These are phyloP conservation scores for Catagonus wagneri DNA, from an alignment of 2,113 vertebrate genomes.

Conservation along the genomic window DNA sequence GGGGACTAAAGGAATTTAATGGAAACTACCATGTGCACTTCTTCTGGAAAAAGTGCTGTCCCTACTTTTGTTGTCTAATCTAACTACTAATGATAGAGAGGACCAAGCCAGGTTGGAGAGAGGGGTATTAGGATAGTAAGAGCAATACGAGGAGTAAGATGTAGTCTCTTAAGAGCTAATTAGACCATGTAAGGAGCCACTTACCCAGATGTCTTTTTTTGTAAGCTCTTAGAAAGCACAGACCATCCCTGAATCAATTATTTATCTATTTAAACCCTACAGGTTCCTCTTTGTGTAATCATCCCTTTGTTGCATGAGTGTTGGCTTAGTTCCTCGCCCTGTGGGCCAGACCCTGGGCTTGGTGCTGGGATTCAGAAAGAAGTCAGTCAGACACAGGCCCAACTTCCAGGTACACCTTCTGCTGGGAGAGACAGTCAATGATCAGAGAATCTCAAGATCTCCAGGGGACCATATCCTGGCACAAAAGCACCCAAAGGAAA, in stretches of 20 bases:
- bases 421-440: neutral
- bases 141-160: neutral
- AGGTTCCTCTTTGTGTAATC: neutral
- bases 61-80: neutral
- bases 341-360: neutral
- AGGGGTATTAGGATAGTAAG: neutral
- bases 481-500: conserved; percentile 39
- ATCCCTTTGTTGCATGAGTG: conserved; percentile 6
- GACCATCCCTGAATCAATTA: neutral
- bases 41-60: neutral
- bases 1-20: neutral
- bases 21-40: neutral
- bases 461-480: neutral
- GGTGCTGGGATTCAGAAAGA: neutral
- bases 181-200: neutral
- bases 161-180: neutral
- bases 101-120: neutral
- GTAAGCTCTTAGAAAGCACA: neutral
- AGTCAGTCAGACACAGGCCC: conserved; percentile 11
- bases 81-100: conserved; percentile 5
- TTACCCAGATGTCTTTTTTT: neutral
- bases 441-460: neutral
- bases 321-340: neutral
- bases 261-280: conserved; percentile 25
- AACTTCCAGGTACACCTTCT: neutral